These are phyloP conservation scores for Oryzias celebensis DNA, from an alignment of 2,113 vertebrate genomes.

Conservation along the genomic window DNA sequence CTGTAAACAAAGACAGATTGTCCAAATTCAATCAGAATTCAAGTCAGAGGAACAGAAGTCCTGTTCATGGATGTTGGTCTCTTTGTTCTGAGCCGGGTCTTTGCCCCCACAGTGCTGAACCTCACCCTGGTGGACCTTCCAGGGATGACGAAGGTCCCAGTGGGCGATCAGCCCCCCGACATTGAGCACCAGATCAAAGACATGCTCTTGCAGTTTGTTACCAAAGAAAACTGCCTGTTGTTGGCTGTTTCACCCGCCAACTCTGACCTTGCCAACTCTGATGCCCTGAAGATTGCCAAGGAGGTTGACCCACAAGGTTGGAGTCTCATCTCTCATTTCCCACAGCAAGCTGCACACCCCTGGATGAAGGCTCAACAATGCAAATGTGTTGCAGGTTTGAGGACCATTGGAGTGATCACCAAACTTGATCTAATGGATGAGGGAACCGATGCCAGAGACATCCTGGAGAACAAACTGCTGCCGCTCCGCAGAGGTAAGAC, in stretches of 20 bases:
- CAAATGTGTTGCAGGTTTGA: constrained; percentile 74
- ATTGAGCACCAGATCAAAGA: constrained; percentile 94
- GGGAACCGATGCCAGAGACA: too few species aligned
- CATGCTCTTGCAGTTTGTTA: constrained; percentile 96
- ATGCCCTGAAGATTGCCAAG: constrained; percentile 94
- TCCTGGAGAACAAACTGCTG: constrained; percentile 66
- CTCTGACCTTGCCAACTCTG: constrained; percentile 94
- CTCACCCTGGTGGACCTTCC: constrained; percentile 94
- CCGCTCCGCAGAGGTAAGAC: constrained; percentile 88
- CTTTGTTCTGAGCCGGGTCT: not conserved
- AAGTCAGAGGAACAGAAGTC: too few species aligned
- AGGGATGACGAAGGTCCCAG: constrained; percentile 94
- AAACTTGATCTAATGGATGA: constrained; percentile 77
- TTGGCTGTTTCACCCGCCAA: constrained; percentile 95
- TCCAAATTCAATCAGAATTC: too few species aligned
- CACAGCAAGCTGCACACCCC: too few species aligned
- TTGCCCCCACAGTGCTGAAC: constrained; percentile 83
- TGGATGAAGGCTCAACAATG: not conserved
- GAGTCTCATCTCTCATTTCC: not conserved
- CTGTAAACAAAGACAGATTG: too few species aligned
- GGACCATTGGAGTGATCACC: constrained; percentile 96
- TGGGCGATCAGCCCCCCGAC: constrained; percentile 92
- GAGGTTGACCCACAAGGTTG: constrained; percentile 95
- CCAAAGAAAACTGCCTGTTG: constrained; percentile 95
- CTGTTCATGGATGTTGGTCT: too few species aligned